These are phyloP conservation scores for Siderastrea radians DNA, from an alignment of 92 coral and sea anemone species.

Conservation along the genomic window DNA sequence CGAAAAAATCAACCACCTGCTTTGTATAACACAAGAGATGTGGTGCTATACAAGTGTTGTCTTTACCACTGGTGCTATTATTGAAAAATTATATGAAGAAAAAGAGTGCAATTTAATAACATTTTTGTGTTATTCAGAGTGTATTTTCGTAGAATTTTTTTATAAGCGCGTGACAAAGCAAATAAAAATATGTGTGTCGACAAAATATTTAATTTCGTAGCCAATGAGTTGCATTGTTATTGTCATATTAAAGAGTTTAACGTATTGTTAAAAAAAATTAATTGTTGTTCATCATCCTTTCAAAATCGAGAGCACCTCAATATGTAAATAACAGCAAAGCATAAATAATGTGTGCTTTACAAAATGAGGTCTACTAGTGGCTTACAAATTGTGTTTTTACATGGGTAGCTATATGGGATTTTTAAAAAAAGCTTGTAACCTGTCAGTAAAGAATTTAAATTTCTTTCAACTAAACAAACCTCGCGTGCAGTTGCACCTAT, in stretches of 20 bases:
- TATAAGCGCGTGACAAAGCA: conserved; percentile 1
- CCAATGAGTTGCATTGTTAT: too few relatives aligned
- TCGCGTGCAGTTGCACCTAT: too few relatives aligned
- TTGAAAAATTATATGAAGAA: not conserved
- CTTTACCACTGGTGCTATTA: not conserved
- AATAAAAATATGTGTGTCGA: not conserved
- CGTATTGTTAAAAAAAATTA: not conserved
- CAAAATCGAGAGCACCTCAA: too few relatives aligned
- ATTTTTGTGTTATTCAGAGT: not conserved
- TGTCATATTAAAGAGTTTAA: not conserved
- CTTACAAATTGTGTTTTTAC: too few relatives aligned
- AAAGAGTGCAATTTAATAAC: not conserved
- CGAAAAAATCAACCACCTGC: not conserved
- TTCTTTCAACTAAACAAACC: too few relatives aligned
- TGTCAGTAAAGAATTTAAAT: too few relatives aligned
- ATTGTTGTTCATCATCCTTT: too few relatives aligned
- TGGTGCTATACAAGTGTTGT: not conserved
- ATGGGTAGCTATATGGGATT: too few relatives aligned
- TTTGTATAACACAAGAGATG: not conserved
- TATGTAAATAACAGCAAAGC: too few relatives aligned
- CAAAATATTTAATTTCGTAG: not conserved
- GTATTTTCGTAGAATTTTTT: not conserved
- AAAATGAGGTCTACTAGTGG: too few relatives aligned
- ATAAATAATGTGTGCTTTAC: too few relatives aligned
- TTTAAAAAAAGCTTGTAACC: too few relatives aligned